Evolutionary conservation across 2,888 invertebrate genomes (phyloP), one percentile per base, ranked within the genome.

Genomic region (Tenthredo notha): DNA sequence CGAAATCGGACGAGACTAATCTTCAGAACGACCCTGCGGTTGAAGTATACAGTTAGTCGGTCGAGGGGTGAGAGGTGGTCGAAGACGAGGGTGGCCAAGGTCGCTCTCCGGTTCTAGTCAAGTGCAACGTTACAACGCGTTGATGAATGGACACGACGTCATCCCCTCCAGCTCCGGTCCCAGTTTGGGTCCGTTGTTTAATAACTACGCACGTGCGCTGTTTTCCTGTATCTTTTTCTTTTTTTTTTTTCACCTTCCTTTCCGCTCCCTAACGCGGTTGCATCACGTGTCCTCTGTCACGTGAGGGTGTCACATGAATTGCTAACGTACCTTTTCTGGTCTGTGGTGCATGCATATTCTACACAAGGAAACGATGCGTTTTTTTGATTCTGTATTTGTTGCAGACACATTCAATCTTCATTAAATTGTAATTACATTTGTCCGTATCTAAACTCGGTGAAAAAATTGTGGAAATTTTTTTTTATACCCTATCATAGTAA

Each of bases 71-170:
- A 47, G 70, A 29, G 43, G 70, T 40, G 21, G 65, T 83, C 67
- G 84, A 84, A 84, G 75, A 84, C 86, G 87, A 87, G 87, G 87
- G 86, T 85, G 85, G 86, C 84, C 87, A 87, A 88, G 87, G 86
- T 87, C 87, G 87, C 80, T 84, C 74, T 77, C 86, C 86, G 85
- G 86, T 87, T 47, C 43, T 47, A 67, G 37, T 70, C 67, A 50
- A 65, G 83, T 70, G 83, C 83, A 83, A 47, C 67, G 65, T 83
- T 83, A 50, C 47, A 25, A 25, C 83, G 83, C 67, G 83, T 88
- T 87, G 86, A 87, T 87, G 86, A 87, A 88, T 87, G 86, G 85
- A 87, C 83, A 72, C 86, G 61, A 78, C 84, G 84, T 83, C 86
- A 77, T 77, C 50, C 29, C 18, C 50, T 75, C 85, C 75, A 47